Conservation (phyloP, 92 coral and sea anemone species). For the Umimayanthus chanpuru region DNA sequence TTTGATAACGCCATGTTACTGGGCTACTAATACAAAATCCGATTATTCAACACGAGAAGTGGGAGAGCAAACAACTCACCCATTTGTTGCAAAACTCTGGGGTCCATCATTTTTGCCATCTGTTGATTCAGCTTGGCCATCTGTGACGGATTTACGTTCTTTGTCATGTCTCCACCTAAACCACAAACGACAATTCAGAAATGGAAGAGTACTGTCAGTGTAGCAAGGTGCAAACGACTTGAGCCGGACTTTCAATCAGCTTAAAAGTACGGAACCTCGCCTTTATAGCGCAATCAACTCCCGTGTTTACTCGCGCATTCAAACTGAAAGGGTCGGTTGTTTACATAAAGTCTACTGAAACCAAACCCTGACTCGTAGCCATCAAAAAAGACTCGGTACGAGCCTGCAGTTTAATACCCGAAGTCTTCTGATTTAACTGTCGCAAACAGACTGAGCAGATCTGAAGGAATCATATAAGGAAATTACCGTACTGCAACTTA, state of each 20-base stretch:
- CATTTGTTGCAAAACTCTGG: conserved; percentile 98
- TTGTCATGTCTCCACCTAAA: conserved; percentile 98
- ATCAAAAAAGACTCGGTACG: no score
- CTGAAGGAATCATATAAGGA: no score
- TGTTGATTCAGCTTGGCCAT: conserved; percentile 99
- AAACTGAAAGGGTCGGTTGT: neutral
- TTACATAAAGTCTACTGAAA: no score
- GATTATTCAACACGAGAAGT: neutral
- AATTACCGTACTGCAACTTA: no score
- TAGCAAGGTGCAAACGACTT: no score
- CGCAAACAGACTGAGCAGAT: no score
- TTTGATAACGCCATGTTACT: no score
- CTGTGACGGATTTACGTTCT: conserved; percentile 96
- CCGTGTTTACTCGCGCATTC: neutral
- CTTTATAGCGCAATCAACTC: neutral
- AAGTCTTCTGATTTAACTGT: no score
- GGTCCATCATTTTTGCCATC: conserved; percentile 99
- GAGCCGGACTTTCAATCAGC: neutral
- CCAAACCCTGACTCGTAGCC: no score
- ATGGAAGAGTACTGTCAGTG: neutral
- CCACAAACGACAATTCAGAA: neutral
- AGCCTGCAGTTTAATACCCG: no score
- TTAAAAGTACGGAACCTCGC: neutral
- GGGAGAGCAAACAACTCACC: conserved; percentile 59
- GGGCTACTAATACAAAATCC: no score